Conservation (phyloP, 2,113 vertebrate genomes). For the Eonycteris spelaea region DNA sequence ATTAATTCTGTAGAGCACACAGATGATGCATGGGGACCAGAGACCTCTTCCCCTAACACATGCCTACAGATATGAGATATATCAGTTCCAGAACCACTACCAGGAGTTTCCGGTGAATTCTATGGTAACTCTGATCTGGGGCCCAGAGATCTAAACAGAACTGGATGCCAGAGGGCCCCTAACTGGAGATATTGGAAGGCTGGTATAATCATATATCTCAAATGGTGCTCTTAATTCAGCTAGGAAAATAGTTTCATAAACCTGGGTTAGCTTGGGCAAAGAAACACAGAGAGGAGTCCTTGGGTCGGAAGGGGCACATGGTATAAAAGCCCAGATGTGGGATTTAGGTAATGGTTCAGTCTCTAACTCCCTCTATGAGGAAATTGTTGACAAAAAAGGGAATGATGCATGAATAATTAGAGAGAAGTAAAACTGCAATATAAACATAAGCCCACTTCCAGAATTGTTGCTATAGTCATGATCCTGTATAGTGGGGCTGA, state of each 20-base stretch:
- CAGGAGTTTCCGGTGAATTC: neutral
- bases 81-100: too few species aligned
- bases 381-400: neutral
- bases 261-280: neutral
- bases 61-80: neutral
- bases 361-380: neutral
- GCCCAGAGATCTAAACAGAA: neutral
- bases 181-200: neutral
- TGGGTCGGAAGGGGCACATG: neutral
- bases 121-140: neutral
- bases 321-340: neutral
- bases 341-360: neutral
- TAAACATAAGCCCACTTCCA: neutral
- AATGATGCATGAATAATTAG: neutral
- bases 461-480: neutral
- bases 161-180: neutral
- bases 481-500: too few species aligned
- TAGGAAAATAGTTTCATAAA: neutral
- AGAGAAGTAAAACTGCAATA: neutral
- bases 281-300: neutral
- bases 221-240: neutral
- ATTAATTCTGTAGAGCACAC: neutral
- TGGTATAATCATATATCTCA: neutral
- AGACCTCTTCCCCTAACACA: neutral
- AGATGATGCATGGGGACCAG: neutral